phyloP scores from a whole-genome alignment of 2,797 vertebrate species.

The Premnoplex brunnescens region DNA sequence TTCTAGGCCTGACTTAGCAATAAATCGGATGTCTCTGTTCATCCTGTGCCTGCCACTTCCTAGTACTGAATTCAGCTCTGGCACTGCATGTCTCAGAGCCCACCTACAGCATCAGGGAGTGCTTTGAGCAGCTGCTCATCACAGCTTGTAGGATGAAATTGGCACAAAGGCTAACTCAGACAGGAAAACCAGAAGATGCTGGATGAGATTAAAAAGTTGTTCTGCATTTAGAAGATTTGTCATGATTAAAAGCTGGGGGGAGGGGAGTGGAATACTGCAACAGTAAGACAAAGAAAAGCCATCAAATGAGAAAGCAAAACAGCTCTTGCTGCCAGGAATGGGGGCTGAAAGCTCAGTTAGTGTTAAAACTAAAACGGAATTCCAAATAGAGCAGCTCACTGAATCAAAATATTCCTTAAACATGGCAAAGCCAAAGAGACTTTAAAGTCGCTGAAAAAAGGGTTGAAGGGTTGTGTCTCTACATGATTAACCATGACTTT shows the following conservation, averaged over 20 bases:
- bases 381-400: not conserved
- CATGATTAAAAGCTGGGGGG: not conserved
- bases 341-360: not conserved
- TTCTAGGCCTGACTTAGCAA: conserved; percentile 32
- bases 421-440: not conserved
- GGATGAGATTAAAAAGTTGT: conserved; percentile 39
- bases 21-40: not conserved
- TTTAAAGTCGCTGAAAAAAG: not conserved
- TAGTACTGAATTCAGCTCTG: conserved; percentile 22
- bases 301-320: not conserved
- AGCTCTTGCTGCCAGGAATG: not conserved
- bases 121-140: conserved; percentile 27
- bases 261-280: not conserved
- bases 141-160: not conserved
- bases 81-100: not conserved
- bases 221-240: conserved; percentile 33
- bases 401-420: not conserved
- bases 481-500: not conserved
- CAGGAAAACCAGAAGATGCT: not conserved
- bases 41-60: conserved; percentile 32
- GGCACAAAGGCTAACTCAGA: not conserved
- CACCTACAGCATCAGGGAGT: conserved; percentile 1
- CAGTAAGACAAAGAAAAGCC: not conserved
- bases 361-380: not conserved
- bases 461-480: not conserved